Percentiles rank a stretch among this genome's conserved stretches.
phyloP scores from a whole-genome alignment of 2,888 invertebrate species.

The Leptothorax acervorum region DNA sequence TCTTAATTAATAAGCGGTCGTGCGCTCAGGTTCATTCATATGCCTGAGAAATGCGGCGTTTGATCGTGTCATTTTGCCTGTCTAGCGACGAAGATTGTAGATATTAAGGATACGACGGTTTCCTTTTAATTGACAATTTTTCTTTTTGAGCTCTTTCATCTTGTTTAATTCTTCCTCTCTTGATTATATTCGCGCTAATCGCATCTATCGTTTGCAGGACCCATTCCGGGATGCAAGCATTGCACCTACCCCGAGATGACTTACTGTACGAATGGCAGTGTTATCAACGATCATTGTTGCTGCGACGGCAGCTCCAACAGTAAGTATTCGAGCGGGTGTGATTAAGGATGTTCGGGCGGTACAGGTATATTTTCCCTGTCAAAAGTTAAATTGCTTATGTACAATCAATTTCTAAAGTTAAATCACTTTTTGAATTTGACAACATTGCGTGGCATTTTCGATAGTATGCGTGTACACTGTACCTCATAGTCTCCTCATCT shows the following conservation, averaged over 20 bases:
- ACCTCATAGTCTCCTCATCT: too few relatives aligned
- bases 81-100: neutral
- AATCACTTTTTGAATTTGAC: too few relatives aligned
- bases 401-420: too few relatives aligned
- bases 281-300: conserved; percentile 88
- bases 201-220: conserved; percentile 72
- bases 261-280: conserved; percentile 88
- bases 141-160: neutral
- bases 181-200: neutral
- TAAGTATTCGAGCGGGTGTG: conserved; percentile 76
- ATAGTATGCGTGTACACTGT: too few relatives aligned
- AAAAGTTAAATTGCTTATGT: too few relatives aligned
- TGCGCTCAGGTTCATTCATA: neutral
- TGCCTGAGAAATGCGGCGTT: neutral
- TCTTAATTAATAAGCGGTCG: conserved; percentile 38
- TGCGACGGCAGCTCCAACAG: conserved; percentile 88
- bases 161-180: neutral
- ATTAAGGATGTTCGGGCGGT: neutral
- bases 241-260: conserved; percentile 88
- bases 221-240: conserved; percentile 88
- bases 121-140: neutral
- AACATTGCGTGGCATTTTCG: too few relatives aligned
- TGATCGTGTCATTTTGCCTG: neutral
- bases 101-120: neutral
- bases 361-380: too few relatives aligned